These are phyloP conservation scores for Hirudo medicinalis DNA, from an alignment of 1,140 invertebrate species.

Conservation along the genomic window DNA sequence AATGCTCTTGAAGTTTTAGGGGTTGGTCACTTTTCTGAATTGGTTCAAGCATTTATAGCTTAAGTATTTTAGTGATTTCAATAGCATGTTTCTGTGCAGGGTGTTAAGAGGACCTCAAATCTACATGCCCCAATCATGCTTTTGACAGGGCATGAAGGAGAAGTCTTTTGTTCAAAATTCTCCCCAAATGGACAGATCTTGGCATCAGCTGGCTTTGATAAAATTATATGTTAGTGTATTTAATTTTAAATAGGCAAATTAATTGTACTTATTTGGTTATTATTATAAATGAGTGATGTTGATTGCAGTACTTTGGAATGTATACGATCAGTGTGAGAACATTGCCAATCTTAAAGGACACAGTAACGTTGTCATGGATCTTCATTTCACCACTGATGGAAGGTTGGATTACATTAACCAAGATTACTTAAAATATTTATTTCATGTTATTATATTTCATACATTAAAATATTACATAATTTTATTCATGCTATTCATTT, in stretches of 20 bases:
- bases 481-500: conserved; percentile 23
- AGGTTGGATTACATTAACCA: conserved; percentile 30
- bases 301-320: conserved; percentile 77
- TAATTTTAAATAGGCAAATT: not conserved
- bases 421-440: conserved; percentile 22
- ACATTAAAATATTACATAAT: no score
- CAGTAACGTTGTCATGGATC: conserved; percentile 86
- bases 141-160: conserved; percentile 87
- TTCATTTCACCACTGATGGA: conserved; percentile 89
- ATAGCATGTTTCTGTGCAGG: conserved; percentile 36
- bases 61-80: not conserved
- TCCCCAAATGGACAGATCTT: conserved; percentile 88
- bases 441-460: no score
- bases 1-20: conserved; percentile 29
- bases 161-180: conserved; percentile 84
- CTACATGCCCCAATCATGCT: conserved; percentile 89
- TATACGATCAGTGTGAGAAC: conserved; percentile 96
- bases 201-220: conserved; percentile 87
- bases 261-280: conserved; percentile 1
- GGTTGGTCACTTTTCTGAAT: conserved; percentile 25
- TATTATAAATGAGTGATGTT: not conserved
- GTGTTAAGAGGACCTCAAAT: conserved; percentile 68
- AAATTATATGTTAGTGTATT: conserved; percentile 74
- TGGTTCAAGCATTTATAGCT: not conserved
- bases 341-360: conserved; percentile 77